Percentiles rank a stretch among this genome's conserved stretches.
These are phyloP conservation scores for Chloroclysta siterata DNA, from an alignment of 2,888 invertebrate species.

Conservation along the genomic window DNA sequence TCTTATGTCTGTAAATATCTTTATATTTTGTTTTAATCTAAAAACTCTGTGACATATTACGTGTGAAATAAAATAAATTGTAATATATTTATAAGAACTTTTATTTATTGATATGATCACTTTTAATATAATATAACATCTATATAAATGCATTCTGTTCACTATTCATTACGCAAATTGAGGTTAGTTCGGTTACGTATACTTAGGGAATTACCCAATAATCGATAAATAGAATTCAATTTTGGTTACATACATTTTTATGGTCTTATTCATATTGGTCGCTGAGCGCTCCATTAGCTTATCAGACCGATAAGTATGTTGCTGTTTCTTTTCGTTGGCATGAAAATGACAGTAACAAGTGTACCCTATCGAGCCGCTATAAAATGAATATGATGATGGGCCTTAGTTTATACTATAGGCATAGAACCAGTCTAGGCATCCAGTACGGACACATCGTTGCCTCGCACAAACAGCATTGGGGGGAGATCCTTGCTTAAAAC, in stretches of 20 bases:
- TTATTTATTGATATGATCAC: slow-evolving; percentile 24
- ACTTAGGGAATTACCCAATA: too few species aligned
- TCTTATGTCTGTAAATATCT: slow-evolving; percentile 81
- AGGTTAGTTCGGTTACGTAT: slow-evolving; percentile 4
- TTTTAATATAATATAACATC: background rate
- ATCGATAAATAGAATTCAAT: too few species aligned
- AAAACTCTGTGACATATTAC: slow-evolving; percentile 74
- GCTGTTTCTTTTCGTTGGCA: too few species aligned
- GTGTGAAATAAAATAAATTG: slow-evolving; percentile 83
- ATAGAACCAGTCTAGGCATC: slow-evolving; percentile 41
- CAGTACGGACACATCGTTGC: slow-evolving; percentile 93
- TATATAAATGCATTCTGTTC: background rate
- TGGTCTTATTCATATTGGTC: too few species aligned
- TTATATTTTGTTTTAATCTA: slow-evolving; percentile 71
- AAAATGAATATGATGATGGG: too few species aligned
- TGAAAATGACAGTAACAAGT: too few species aligned
- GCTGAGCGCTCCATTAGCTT: too few species aligned
- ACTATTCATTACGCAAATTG: slow-evolving; percentile 1
- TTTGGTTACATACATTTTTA: too few species aligned
- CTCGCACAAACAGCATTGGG: slow-evolving; percentile 92
- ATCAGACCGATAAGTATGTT: too few species aligned
- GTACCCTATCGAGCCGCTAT: too few species aligned
- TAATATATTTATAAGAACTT: slow-evolving; percentile 67
- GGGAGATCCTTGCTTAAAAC: slow-evolving; percentile 94
- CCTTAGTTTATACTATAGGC: too few species aligned